These are phyloP conservation scores for Lepidurus packardi DNA, from an alignment of 1,140 invertebrate species.

Conservation along the genomic window DNA sequence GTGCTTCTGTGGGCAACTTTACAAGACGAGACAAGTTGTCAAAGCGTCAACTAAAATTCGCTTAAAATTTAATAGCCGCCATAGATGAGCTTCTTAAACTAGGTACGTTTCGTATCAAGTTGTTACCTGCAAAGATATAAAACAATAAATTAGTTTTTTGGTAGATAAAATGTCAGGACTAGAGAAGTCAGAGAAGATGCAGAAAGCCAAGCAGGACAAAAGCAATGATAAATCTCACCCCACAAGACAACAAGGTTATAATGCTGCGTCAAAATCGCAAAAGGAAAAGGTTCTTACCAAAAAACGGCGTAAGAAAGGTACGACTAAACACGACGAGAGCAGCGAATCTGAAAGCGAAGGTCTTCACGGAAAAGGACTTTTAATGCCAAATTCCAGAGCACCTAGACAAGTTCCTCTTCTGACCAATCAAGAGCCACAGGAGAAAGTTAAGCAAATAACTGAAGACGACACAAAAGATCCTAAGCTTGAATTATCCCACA, in stretches of 20 bases:
- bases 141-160: no score
- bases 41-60: no score
- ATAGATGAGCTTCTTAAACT: no score
- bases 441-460: not conserved
- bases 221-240: not conserved
- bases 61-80: no score
- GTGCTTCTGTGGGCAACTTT: no score
- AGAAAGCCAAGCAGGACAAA: not conserved
- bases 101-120: no score
- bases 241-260: not conserved
- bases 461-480: not conserved
- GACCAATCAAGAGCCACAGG: not conserved
- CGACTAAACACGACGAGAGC: not conserved
- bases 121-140: no score
- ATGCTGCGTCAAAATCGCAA: not conserved
- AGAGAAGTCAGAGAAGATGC: no score
- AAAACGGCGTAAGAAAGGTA: not conserved
- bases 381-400: not conserved
- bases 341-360: constrained; percentile 6
- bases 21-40: no score
- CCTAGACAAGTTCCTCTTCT: not conserved
- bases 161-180: no score
- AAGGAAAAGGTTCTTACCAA: not conserved
- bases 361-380: not conserved
- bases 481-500: not conserved